phyloP scores from a whole-genome alignment of 2,797 vertebrate genomes.

The Hybognathus amarus region DNA sequence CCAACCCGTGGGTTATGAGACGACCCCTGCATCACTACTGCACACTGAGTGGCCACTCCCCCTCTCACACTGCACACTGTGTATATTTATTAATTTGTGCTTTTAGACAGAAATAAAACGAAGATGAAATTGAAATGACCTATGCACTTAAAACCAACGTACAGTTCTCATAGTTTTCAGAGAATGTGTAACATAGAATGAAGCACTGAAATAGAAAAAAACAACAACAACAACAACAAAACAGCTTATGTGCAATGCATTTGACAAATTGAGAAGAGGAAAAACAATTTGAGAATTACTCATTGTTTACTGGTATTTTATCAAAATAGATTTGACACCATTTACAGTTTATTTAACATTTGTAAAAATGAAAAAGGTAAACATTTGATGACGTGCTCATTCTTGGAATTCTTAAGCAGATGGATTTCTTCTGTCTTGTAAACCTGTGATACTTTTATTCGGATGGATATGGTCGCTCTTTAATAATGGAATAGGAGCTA shows the following conservation, averaged over 20 bases:
- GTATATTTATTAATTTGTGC: conserved; percentile 3
- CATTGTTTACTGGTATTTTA: background rate
- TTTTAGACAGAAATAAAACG: conserved; percentile 7
- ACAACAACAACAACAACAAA: too few species aligned
- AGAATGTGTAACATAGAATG: conserved; percentile 50
- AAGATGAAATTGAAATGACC: background rate
- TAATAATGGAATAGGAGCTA: conserved; percentile 17
- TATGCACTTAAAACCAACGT: background rate
- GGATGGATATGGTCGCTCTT: conserved; percentile 15
- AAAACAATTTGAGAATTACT: background rate
- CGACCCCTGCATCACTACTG: too few species aligned
- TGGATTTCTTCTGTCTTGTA: conserved; percentile 1
- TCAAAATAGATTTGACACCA: background rate
- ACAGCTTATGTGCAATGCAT: background rate
- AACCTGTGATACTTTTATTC: background rate
- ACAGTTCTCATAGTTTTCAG: conserved; percentile 42
- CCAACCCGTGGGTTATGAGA: too few species aligned
- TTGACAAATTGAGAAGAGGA: background rate
- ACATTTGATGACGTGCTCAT: background rate
- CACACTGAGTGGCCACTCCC: too few species aligned
- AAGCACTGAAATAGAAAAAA: background rate
- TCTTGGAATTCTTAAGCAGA: background rate
- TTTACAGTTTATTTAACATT: conserved; percentile 15
- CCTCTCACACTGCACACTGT: too few species aligned
- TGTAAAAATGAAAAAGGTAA: background rate